Conservation (phyloP, 92 coral and sea anemone species). For the Anthopleura xanthogrammica region DNA sequence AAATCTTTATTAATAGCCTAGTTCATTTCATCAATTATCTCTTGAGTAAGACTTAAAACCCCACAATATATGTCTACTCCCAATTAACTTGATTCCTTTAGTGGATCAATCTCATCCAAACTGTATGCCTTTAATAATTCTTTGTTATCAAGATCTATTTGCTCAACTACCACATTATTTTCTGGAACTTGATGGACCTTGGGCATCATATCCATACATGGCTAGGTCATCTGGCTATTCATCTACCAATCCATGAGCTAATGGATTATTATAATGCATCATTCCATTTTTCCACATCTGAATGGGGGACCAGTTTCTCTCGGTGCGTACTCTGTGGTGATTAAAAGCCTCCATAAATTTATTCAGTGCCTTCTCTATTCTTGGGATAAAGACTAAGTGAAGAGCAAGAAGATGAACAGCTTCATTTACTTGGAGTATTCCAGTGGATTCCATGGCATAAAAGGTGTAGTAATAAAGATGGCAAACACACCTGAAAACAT, state of each 20-base stretch:
- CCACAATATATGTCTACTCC: slow-evolving; percentile 37
- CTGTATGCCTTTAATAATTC: slow-evolving; percentile 20
- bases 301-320: slow-evolving; percentile 19
- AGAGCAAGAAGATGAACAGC: neutral
- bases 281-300: slow-evolving; percentile 44
- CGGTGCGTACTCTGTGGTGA: slow-evolving; percentile 20
- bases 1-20: neutral
- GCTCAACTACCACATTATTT: slow-evolving; percentile 34
- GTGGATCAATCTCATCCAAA: slow-evolving; percentile 40
- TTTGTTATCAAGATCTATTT: slow-evolving; percentile 17
- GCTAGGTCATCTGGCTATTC: slow-evolving; percentile 41
- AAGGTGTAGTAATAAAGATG: slow-evolving; percentile 8
- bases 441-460: slow-evolving; percentile 8
- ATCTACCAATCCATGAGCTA: slow-evolving; percentile 34
- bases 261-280: slow-evolving; percentile 34
- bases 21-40: slow-evolving; percentile 11
- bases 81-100: slow-evolving; percentile 32
- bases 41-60: slow-evolving; percentile 30
- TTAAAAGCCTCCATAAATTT: slow-evolving; percentile 21
- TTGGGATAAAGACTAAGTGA: neutral
- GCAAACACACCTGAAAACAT: slow-evolving; percentile 60
- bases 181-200: slow-evolving; percentile 44
- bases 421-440: slow-evolving; percentile 7
- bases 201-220: slow-evolving; percentile 51
- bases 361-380: slow-evolving; percentile 4